Percentiles rank a stretch among this genome's conserved stretches.
Evolutionary conservation across 2,888 invertebrate genomes (phyloP).

Genomic region (Theretra japonica): DNA sequence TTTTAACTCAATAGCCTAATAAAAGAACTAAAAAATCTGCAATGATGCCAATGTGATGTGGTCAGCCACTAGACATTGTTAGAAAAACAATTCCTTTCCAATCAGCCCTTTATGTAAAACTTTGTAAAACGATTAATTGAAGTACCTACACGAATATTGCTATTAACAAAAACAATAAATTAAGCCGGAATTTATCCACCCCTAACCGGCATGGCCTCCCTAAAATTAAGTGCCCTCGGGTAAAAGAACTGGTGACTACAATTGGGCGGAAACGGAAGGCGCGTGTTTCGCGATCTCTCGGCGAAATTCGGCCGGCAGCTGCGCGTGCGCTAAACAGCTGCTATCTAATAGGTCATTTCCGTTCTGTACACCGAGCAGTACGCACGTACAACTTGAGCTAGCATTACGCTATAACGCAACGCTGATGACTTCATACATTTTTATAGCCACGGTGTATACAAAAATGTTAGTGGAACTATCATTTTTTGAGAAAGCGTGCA

Average conservation of each 20-base stretch:
- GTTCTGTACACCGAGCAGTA: constrained; percentile 61
- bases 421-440: neutral
- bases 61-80: neutral
- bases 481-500: no score
- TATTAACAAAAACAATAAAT: constrained; percentile 30
- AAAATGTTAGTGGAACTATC: no score
- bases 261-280: constrained; percentile 83
- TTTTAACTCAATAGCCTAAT: neutral
- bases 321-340: constrained; percentile 71
- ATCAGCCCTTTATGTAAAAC: neutral
- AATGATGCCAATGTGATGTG: no score
- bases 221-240: constrained; percentile 60
- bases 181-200: constrained; percentile 41
- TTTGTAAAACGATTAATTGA: neutral
- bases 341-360: constrained; percentile 81
- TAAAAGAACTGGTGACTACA: constrained; percentile 60
- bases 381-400: constrained; percentile 32
- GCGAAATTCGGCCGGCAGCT: constrained; percentile 81
- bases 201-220: constrained; percentile 43
- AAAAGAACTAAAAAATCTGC: no score
- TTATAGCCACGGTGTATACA: neutral
- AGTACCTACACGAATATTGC: neutral
- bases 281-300: constrained; percentile 82
- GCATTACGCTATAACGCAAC: constrained; percentile 4
- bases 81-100: neutral